Percentiles rank a stretch among this genome's conserved stretches.
Conservation (phyloP, 2,888 invertebrate genomes). For the Platycnemis pennipes region DNA sequence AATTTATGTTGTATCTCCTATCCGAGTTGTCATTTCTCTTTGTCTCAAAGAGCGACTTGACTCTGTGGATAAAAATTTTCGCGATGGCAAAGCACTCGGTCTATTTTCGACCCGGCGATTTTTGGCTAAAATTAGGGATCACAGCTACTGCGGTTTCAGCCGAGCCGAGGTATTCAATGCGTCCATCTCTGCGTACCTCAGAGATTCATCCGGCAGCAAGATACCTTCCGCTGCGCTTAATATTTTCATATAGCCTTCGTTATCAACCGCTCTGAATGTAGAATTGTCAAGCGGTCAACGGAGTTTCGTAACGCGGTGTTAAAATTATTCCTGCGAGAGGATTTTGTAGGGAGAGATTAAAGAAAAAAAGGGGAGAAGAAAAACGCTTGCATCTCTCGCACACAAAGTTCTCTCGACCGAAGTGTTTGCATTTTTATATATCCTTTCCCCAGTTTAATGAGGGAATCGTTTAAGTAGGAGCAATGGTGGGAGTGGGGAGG, state of each 20-base stretch:
- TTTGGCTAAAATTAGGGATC: no score
- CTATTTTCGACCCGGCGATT: no score
- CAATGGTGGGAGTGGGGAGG: neutral
- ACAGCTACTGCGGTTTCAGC: no score
- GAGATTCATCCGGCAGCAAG: no score
- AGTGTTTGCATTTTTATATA: neutral
- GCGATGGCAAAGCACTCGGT: no score
- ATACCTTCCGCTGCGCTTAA: no score
- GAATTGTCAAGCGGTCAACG: neutral
- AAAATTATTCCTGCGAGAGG: neutral
- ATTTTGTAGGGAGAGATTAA: neutral
- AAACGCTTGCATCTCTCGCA: neutral
- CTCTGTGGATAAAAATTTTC: no score
- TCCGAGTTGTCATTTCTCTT: no score
- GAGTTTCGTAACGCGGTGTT: neutral
- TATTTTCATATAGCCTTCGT: neutral
- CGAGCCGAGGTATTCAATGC: no score
- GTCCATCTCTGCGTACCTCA: no score
- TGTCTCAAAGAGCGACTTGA: no score
- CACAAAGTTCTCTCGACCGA: neutral
- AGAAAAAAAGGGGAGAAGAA: no score
- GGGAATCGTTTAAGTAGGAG: neutral
- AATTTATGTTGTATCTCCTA: neutral
- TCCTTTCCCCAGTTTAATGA: neutral
- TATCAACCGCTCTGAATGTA: neutral